Percentiles rank a stretch among this genome's conserved stretches.
Conservation (phyloP, 2,113 vertebrate genomes). For the Poecilia latipinna region DNA sequence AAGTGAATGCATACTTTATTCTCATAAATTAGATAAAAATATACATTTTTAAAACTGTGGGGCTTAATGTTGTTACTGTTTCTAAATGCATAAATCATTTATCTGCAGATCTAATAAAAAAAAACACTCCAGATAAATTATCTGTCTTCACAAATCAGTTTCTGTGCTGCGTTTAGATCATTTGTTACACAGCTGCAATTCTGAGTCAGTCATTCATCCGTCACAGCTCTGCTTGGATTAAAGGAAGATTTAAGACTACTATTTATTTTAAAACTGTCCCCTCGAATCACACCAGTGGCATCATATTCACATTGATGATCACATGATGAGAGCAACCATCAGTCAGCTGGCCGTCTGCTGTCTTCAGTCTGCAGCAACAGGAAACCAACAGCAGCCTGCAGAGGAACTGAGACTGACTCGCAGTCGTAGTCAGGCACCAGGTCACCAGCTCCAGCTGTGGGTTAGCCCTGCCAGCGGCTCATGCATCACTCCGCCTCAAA, state of each 20-base stretch:
- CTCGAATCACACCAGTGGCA: neutral
- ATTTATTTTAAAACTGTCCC: neutral
- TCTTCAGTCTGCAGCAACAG: neutral
- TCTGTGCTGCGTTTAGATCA: neutral
- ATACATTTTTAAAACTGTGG: too few relatives aligned
- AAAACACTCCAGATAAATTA: neutral
- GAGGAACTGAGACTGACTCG: neutral
- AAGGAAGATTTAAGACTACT: neutral
- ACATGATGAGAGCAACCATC: neutral
- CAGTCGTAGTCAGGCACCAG: neutral
- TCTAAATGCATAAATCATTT: neutral
- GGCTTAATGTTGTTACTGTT: neutral
- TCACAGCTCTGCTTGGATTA: neutral
- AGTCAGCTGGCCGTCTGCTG: neutral
- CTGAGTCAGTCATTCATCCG: neutral
- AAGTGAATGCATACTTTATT: neutral
- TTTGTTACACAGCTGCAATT: neutral
- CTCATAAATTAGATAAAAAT: neutral
- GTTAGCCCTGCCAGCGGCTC: neutral
- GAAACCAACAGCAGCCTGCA: too few relatives aligned
- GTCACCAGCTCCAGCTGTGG: constrained; percentile 1
- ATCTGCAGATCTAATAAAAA: neutral
- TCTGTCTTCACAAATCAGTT: neutral
- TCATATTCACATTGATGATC: neutral
- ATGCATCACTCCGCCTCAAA: neutral